These are phyloP conservation scores for Thalassaphorura encarpata DNA, from an alignment of 1,140 invertebrate species.

Conservation along the genomic window DNA sequence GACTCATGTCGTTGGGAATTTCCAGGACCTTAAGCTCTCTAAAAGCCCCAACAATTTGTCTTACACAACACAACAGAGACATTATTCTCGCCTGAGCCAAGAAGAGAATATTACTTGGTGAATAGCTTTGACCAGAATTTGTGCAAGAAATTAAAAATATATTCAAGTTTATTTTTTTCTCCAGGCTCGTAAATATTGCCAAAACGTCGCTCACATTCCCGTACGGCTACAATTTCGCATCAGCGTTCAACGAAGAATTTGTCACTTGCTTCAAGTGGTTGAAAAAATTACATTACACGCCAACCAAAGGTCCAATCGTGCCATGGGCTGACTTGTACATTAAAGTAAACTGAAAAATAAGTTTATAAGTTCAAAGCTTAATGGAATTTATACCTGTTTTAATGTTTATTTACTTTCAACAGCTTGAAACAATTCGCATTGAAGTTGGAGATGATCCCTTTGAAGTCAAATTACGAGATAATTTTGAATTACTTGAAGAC, in stretches of 20 bases:
- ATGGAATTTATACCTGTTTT: no score
- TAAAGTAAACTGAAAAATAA: conserved; percentile 50
- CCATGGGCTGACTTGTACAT: conserved; percentile 63
- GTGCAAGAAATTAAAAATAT: neutral
- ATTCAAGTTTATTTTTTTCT: conserved; percentile 1
- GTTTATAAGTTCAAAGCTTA: neutral
- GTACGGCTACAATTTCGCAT: conserved; percentile 85
- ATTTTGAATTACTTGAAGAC: conserved; percentile 90
- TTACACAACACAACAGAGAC: neutral
- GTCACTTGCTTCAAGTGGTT: conserved; percentile 87
- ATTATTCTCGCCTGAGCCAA: conserved; percentile 1
- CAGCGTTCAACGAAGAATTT: conserved; percentile 84
- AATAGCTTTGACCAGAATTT: neutral
- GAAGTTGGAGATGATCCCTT: conserved; percentile 97
- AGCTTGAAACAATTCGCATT: conserved; percentile 71
- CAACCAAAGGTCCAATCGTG: conserved; percentile 53
- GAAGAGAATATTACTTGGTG: conserved; percentile 27
- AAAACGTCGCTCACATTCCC: conserved; percentile 71
- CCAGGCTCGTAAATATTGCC: conserved; percentile 51
- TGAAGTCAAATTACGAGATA: conserved; percentile 89
- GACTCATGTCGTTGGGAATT: conserved; percentile 12
- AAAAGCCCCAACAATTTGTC: neutral
- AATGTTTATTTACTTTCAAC: conserved; percentile 20
- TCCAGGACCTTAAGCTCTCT: conserved; percentile 21
- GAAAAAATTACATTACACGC: conserved; percentile 63